Evolutionary conservation across 2,888 invertebrate genomes (phyloP).

Genomic region (Sympetrum striolatum): DNA sequence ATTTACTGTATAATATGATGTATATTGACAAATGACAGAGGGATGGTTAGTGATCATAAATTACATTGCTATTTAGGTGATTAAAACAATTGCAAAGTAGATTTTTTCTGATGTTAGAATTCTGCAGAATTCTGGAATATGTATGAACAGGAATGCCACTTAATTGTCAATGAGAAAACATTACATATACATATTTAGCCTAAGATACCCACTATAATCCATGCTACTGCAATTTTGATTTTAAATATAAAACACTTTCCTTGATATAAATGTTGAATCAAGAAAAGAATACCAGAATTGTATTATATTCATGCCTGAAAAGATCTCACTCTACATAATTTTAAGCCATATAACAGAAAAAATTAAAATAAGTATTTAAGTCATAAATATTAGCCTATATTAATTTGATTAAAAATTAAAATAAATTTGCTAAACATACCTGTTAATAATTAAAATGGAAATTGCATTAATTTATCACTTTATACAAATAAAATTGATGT

Average conservation of each 20-base stretch:
- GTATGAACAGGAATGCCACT: not conserved
- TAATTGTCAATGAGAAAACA: not conserved
- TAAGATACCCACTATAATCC: not conserved
- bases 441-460: too few relatives aligned
- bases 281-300: not conserved
- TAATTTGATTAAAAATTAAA: too few relatives aligned
- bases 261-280: not conserved
- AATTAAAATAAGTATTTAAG: not conserved
- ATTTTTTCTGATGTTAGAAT: not conserved
- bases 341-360: not conserved
- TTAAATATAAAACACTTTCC: not conserved
- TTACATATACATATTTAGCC: not conserved
- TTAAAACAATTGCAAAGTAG: not conserved
- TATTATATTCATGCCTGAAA: too few relatives aligned
- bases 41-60: not conserved
- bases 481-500: too few relatives aligned
- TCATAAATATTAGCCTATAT: not conserved
- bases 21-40: not conserved
- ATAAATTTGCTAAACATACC: too few relatives aligned
- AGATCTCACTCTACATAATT: too few relatives aligned
- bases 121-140: not conserved
- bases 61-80: not conserved
- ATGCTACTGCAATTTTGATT: not conserved
- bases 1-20: not conserved
- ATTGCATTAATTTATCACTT: too few relatives aligned